A percentile compares a stretch with the other conserved stretches of the same genome.
These are phyloP conservation scores for Phenacoccus solenopsis DNA, from an alignment of 1,140 invertebrate species.

Conservation along the genomic window DNA sequence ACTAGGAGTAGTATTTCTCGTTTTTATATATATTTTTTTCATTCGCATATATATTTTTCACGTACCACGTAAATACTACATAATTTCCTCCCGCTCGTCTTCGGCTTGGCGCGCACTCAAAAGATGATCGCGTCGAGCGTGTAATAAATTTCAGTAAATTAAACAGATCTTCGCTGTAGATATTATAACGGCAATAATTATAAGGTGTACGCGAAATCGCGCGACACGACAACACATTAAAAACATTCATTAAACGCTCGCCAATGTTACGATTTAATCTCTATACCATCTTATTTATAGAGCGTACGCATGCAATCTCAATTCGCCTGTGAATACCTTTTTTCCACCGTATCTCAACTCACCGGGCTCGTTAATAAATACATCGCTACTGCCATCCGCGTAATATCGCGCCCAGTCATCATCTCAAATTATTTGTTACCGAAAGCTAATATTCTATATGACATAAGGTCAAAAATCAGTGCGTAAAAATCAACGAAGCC, in stretches of 20 bases:
- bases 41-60: background rate
- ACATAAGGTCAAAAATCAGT: constrained; percentile 7
- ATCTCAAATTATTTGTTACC: too few species aligned
- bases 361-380: background rate
- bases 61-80: too few species aligned
- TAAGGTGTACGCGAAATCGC: background rate
- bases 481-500: constrained; percentile 13
- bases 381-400: too few species aligned
- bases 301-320: background rate
- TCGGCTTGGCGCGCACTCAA: too few species aligned
- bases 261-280: background rate
- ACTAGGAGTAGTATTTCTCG: background rate
- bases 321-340: too few species aligned
- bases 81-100: background rate
- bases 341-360: too few species aligned
- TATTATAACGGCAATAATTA: constrained; percentile 3
- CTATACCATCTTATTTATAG: constrained; percentile 3
- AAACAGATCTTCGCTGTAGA: background rate
- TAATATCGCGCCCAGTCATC: too few species aligned
- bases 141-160: background rate
- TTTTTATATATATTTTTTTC: background rate
- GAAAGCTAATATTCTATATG: background rate
- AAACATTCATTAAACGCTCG: background rate
- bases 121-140: background rate
- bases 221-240: constrained; percentile 1